Evolutionary conservation across 2,113 vertebrate species (phyloP).

Genomic region (Falcunculus frontatus): DNA sequence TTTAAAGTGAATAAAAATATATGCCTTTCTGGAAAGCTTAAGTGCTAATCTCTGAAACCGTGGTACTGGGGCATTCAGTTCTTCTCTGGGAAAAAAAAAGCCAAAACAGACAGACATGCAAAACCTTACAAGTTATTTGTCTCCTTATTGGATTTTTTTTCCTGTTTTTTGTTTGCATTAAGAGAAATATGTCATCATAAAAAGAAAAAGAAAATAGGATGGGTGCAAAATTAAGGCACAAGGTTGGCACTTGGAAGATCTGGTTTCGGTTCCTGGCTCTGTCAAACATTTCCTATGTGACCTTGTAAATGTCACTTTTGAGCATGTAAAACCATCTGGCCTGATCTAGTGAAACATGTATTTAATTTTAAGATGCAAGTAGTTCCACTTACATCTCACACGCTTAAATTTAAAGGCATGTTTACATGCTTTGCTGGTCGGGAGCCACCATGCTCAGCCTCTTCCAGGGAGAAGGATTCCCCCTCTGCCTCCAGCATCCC

Average conservation of each 20-base stretch:
- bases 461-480: not conserved
- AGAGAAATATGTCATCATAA: not conserved
- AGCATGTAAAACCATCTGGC: conserved; percentile 58
- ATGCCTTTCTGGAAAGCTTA: not conserved
- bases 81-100: not conserved
- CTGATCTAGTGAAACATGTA: conserved; percentile 53
- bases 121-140: not conserved
- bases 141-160: not conserved
- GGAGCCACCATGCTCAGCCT: not conserved
- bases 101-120: not conserved
- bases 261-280: conserved; percentile 46
- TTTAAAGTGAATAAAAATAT: not conserved
- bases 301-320: conserved; percentile 61
- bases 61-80: not conserved
- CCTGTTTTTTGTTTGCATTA: not conserved
- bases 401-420: conserved; percentile 34
- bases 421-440: conserved; percentile 23
- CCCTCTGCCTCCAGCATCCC: not conserved
- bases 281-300: conserved; percentile 54
- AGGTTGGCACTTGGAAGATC: not conserved
- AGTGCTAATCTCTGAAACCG: not conserved
- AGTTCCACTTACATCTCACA: conserved; percentile 30
- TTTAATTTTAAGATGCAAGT: conserved; percentile 62
- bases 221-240: not conserved
- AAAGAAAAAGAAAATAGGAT: not conserved